These are phyloP conservation scores for Drosophila leonis DNA, from an alignment of 2,888 invertebrate genomes.

Conservation along the genomic window DNA sequence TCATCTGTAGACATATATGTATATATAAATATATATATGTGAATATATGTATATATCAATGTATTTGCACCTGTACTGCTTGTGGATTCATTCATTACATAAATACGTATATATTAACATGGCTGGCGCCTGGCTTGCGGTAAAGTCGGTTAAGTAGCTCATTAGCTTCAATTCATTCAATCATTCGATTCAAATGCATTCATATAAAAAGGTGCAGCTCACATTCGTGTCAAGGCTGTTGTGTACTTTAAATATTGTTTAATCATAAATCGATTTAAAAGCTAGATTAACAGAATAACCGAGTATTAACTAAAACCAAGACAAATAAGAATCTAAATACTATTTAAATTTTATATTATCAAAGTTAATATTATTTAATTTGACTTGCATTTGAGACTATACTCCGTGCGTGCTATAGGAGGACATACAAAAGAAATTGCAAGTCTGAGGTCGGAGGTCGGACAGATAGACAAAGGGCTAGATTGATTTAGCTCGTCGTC, in stretches of 20 bases:
- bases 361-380: too few species aligned
- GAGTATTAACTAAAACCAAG: too few species aligned
- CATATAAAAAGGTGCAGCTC: constrained; percentile 35
- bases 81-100: constrained; percentile 17
- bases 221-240: not conserved
- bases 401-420: too few species aligned
- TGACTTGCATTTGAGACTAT: too few species aligned
- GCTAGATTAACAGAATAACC: too few species aligned
- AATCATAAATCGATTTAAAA: not conserved
- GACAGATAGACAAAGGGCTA: too few species aligned
- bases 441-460: too few species aligned
- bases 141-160: constrained; percentile 69
- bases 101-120: constrained; percentile 23
- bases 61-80: not conserved
- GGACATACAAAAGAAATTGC: too few species aligned
- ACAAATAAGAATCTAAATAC: too few species aligned
- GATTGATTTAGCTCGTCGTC: too few species aligned
- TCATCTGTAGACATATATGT: not conserved
- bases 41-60: not conserved
- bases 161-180: constrained; percentile 55
- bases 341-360: too few species aligned
- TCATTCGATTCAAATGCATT: constrained; percentile 42
- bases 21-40: constrained; percentile 8
- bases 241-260: not conserved
- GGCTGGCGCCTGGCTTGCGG: constrained; percentile 27